These are phyloP conservation scores for Drosophila gunungcola DNA, from an alignment of 1,140 invertebrate species.

Conservation along the genomic window DNA sequence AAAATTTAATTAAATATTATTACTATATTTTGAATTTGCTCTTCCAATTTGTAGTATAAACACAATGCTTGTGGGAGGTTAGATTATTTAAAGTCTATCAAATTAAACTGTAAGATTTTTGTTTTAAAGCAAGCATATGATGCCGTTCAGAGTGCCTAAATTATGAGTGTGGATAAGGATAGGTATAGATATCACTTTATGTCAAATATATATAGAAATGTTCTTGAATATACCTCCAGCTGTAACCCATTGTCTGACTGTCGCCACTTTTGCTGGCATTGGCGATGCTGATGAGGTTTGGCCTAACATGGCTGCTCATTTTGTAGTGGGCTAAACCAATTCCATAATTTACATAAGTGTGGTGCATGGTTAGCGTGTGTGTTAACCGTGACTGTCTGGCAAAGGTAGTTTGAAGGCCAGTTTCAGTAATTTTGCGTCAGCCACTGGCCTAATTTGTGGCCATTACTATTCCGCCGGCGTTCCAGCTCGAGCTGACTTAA, in stretches of 20 bases:
- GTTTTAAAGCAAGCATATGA: too few relatives aligned
- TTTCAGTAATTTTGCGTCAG: slow-evolving; percentile 46
- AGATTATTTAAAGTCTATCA: too few relatives aligned
- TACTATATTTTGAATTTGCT: too few relatives aligned
- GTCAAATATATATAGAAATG: too few relatives aligned
- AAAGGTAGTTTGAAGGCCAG: slow-evolving; percentile 34
- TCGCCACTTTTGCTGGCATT: slow-evolving; percentile 2
- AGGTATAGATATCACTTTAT: too few relatives aligned
- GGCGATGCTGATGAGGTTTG: slow-evolving; percentile 15
- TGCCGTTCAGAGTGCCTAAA: too few relatives aligned
- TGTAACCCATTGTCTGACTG: slow-evolving; percentile 7
- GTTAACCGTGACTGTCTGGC: slow-evolving; percentile 8
- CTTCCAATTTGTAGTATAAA: neutral
- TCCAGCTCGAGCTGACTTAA: slow-evolving; percentile 28
- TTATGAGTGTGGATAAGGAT: too few relatives aligned
- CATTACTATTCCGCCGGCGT: slow-evolving; percentile 47
- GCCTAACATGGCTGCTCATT: slow-evolving; percentile 25
- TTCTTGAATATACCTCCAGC: too few relatives aligned
- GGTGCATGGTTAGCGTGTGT: neutral
- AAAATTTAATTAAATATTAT: too few relatives aligned
- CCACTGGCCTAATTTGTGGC: slow-evolving; percentile 36
- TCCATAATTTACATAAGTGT: slow-evolving; percentile 29
- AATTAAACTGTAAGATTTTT: too few relatives aligned
- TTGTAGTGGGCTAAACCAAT: slow-evolving; percentile 36
- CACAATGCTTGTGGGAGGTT: neutral